phyloP scores from a whole-genome alignment of 2,888 invertebrate species.

The Clunio marinus region DNA sequence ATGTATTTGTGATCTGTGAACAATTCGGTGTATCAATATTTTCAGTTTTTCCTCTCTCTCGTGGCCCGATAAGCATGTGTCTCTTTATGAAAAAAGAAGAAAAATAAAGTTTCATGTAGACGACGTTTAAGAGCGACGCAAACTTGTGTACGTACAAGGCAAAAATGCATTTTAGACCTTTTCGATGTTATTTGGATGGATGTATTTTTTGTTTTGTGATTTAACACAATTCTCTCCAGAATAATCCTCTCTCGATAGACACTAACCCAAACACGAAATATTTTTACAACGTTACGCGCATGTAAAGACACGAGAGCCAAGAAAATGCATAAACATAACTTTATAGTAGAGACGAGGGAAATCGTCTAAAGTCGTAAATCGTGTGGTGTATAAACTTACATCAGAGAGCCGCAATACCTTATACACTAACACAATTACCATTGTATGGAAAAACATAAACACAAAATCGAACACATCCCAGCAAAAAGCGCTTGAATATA shows the following conservation, averaged over 20 bases:
- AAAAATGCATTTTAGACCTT: conserved; percentile 18
- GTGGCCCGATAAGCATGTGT: conserved; percentile 14
- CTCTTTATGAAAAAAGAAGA: no score
- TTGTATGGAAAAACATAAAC: conserved; percentile 37
- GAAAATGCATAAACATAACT: conserved; percentile 7
- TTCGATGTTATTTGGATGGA: no score
- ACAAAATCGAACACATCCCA: conserved; percentile 39
- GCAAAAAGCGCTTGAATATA: conserved; percentile 21
- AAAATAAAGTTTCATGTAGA: background rate
- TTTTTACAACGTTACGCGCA: no score
- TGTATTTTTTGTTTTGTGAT: no score
- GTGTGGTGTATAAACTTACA: conserved; percentile 35
- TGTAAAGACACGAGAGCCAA: background rate
- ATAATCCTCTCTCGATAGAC: background rate
- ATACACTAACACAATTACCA: background rate
- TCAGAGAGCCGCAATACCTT: background rate
- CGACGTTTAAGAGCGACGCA: background rate
- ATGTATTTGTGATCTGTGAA: conserved; percentile 38
- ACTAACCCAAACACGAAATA: background rate
- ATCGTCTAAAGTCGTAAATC: conserved; percentile 38
- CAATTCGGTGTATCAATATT: conserved; percentile 32
- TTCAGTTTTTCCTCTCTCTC: background rate
- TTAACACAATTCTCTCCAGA: conserved; percentile 9
- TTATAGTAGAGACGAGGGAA: background rate
- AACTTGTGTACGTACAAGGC: conserved; percentile 10